A percentile compares a stretch with the other conserved stretches of the same genome.
These are phyloP conservation scores for Pseudolycoriella hygida DNA, from an alignment of 2,888 invertebrate genomes.

Conservation along the genomic window DNA sequence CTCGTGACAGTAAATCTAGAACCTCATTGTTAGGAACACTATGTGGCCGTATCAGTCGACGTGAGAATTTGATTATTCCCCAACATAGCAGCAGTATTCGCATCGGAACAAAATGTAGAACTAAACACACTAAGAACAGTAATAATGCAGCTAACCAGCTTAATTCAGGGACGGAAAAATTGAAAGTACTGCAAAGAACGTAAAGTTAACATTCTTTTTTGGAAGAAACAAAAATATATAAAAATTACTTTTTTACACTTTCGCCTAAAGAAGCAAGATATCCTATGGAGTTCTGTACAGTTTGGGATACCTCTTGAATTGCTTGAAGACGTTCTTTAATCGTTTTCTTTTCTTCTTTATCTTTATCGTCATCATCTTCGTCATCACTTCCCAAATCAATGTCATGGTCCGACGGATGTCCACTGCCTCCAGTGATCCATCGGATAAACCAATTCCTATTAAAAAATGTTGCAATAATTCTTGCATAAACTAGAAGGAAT, in stretches of 20 bases:
- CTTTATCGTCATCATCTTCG: conserved; percentile 82
- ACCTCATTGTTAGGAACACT: conserved; percentile 95
- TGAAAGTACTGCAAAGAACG: conserved; percentile 60
- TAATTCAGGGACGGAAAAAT: conserved; percentile 92
- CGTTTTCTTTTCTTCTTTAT: conserved; percentile 91
- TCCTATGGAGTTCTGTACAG: conserved; percentile 91
- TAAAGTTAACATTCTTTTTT: background rate
- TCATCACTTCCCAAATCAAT: conserved; percentile 54
- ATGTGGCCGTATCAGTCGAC: conserved; percentile 81
- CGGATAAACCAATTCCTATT: conserved; percentile 28
- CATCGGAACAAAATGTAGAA: conserved; percentile 78
- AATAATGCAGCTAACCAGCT: conserved; percentile 80
- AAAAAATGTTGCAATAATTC: background rate
- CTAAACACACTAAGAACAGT: conserved; percentile 49
- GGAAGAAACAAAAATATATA: background rate
- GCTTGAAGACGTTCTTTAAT: conserved; percentile 85
- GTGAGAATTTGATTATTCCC: conserved; percentile 92
- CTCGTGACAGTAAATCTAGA: conserved; percentile 81
- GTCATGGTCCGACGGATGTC: conserved; percentile 40
- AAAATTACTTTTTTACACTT: conserved; percentile 72
- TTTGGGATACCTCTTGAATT: conserved; percentile 93
- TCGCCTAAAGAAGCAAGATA: conserved; percentile 88
- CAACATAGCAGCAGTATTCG: conserved; percentile 79
- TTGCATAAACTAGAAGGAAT: too few relatives aligned
- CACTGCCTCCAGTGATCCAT: conserved; percentile 22